Percentiles rank a stretch among this genome's conserved stretches.
phyloP scores from a whole-genome alignment of 2,888 invertebrate genomes.

The Dryadula phaetusa region DNA sequence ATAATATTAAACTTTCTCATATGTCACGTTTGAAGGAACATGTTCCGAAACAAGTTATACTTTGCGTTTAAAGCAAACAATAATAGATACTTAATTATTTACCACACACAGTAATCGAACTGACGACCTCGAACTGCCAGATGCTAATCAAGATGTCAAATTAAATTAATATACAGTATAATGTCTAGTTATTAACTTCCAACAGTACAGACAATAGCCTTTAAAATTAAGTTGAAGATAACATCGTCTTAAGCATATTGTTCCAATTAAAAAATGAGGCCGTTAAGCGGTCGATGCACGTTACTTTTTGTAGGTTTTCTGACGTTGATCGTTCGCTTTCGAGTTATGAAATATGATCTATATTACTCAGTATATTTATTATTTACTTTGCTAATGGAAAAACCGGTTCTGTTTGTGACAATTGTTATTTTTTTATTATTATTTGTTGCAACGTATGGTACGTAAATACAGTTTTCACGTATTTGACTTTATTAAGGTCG shows the following conservation, averaged over 20 bases:
- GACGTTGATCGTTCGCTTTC: conserved; percentile 4
- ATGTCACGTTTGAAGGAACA: too few species aligned
- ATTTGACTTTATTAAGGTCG: too few species aligned
- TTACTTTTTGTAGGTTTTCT: conserved; percentile 18
- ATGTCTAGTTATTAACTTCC: conserved; percentile 18
- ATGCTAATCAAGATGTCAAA: conserved; percentile 8
- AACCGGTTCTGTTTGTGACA: too few species aligned
- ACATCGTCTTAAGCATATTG: conserved; percentile 24
- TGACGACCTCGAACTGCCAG: conserved; percentile 17
- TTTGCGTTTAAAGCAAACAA: too few species aligned
- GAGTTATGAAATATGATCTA: neutral
- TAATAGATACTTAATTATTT: neutral
- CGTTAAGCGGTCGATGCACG: conserved; percentile 31
- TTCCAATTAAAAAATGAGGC: conserved; percentile 32
- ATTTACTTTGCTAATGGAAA: too few species aligned
- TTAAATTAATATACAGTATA: conserved; percentile 22
- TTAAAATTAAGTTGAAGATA: conserved; percentile 26
- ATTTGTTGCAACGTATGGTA: too few species aligned
- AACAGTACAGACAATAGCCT: conserved; percentile 23
- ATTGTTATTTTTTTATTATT: too few species aligned
- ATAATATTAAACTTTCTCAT: too few species aligned
- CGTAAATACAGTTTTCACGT: too few species aligned
- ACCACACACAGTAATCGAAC: conserved; percentile 11
- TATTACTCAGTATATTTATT: neutral
- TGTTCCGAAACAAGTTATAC: too few species aligned